A percentile compares a stretch with the other conserved stretches of the same genome.
phyloP scores from a whole-genome alignment of 2,113 vertebrate genomes.

The Dasyurus viverrinus region DNA sequence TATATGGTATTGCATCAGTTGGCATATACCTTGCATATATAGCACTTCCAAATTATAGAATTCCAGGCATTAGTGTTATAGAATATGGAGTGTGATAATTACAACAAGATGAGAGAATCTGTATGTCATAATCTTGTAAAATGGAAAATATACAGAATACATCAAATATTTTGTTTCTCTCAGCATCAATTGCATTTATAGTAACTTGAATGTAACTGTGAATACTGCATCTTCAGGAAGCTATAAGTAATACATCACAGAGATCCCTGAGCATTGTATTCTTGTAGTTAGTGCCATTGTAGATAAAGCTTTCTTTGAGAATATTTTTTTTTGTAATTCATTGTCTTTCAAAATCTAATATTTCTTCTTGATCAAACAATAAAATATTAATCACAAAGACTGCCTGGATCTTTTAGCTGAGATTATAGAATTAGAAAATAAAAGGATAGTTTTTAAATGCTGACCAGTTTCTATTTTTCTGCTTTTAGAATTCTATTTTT shows the following conservation, averaged over 20 bases:
- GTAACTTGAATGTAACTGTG: background rate
- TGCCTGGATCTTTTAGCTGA: constrained; percentile 19
- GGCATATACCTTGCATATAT: background rate
- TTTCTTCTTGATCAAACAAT: constrained; percentile 39
- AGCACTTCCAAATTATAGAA: background rate
- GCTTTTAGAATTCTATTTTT: constrained; percentile 12
- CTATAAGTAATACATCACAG: background rate
- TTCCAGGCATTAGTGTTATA: background rate
- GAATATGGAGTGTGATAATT: background rate
- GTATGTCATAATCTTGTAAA: background rate
- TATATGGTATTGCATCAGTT: background rate
- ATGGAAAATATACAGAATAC: background rate
- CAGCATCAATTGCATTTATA: constrained; percentile 5
- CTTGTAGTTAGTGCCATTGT: constrained; percentile 21
- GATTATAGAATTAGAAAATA: constrained; percentile 26
- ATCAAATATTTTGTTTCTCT: constrained; percentile 3
- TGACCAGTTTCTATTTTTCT: no score
- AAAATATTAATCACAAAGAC: constrained; percentile 28
- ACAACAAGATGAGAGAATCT: background rate
- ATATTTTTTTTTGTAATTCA: constrained; percentile 60
- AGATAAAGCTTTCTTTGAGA: constrained; percentile 9
- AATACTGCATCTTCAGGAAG: background rate
- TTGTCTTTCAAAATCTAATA: constrained; percentile 41
- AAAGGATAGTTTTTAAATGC: background rate
- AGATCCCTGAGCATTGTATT: background rate